Percentiles rank a stretch among this genome's conserved stretches.
Evolutionary conservation across 2,888 invertebrate genomes (phyloP).

Genomic region (Craniophora ligustri): DNA sequence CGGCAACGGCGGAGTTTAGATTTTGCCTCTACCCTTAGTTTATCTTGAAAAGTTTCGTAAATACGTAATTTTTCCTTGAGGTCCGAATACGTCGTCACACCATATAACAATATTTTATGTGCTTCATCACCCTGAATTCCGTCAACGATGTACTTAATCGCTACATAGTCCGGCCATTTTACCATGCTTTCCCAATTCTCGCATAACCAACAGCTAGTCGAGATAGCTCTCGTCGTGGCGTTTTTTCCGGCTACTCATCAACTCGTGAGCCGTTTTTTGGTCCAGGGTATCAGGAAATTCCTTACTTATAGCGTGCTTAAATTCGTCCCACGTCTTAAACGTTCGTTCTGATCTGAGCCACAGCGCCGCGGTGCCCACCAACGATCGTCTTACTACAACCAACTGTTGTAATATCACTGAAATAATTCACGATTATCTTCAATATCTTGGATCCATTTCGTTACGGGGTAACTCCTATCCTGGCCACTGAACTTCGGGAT

Average conservation of each 20-base stretch:
- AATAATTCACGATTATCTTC: neutral
- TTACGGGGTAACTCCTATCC: neutral
- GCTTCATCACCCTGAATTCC: constrained; percentile 33
- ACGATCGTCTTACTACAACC: neutral
- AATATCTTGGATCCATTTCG: neutral
- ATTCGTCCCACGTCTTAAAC: neutral
- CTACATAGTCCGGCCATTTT: constrained; percentile 50
- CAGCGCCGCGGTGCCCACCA: neutral
- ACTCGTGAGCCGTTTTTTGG: neutral
- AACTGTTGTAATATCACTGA: neutral
- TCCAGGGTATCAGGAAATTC: neutral
- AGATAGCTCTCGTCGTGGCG: neutral
- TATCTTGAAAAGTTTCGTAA: neutral
- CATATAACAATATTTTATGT: neutral
- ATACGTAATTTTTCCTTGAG: neutral
- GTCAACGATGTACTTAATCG: constrained; percentile 50
- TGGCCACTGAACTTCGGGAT: neutral
- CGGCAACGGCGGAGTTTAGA: no score
- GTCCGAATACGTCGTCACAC: neutral
- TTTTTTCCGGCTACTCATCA: neutral
- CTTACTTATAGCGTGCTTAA: neutral
- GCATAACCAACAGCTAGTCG: neutral
- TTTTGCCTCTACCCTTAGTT: no score
- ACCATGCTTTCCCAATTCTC: constrained; percentile 20
- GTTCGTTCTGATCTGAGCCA: neutral